phyloP scores from a whole-genome alignment of 1,140 invertebrate species.

The Caenorhabditis latens region DNA sequence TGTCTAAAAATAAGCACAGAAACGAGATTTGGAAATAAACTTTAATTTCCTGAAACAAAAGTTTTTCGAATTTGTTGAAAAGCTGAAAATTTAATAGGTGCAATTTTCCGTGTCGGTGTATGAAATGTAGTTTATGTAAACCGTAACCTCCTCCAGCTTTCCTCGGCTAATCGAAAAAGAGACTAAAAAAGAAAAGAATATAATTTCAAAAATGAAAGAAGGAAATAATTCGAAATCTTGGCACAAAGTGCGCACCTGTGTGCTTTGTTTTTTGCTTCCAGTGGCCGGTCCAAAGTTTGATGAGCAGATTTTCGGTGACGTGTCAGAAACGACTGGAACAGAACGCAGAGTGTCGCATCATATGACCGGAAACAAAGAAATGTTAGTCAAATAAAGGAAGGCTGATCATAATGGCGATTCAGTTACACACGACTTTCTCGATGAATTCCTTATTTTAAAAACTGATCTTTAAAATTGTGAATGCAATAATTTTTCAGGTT shows the following conservation, averaged over 20 bases:
- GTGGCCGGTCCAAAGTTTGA: conserved; percentile 41
- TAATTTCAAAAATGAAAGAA: not conserved
- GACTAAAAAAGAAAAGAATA: not conserved
- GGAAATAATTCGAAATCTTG: too few species aligned
- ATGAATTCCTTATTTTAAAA: not conserved
- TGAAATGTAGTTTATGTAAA: too few species aligned
- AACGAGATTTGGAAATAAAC: too few species aligned
- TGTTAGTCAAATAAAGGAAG: conserved; percentile 32
- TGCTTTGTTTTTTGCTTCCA: conserved; percentile 32
- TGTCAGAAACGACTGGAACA: conserved; percentile 23
- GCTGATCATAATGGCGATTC: not conserved
- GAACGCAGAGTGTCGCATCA: conserved; percentile 1
- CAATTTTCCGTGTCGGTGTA: too few species aligned
- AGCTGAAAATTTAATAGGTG: too few species aligned
- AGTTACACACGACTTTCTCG: not conserved
- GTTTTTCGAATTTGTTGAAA: too few species aligned
- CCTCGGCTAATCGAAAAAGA: too few species aligned
- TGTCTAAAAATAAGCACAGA: too few species aligned
- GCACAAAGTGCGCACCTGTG: not conserved
- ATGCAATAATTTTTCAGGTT: not conserved
- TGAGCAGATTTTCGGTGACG: conserved; percentile 36
- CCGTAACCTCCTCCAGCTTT: too few species aligned
- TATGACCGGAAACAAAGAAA: conserved; percentile 45
- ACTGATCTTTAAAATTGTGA: conserved; percentile 25
- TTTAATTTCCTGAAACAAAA: too few species aligned